A percentile compares a stretch with the other conserved stretches of the same genome.
Evolutionary conservation across 2,113 vertebrate genomes (phyloP).

Genomic region (Elanoides forficatus): DNA sequence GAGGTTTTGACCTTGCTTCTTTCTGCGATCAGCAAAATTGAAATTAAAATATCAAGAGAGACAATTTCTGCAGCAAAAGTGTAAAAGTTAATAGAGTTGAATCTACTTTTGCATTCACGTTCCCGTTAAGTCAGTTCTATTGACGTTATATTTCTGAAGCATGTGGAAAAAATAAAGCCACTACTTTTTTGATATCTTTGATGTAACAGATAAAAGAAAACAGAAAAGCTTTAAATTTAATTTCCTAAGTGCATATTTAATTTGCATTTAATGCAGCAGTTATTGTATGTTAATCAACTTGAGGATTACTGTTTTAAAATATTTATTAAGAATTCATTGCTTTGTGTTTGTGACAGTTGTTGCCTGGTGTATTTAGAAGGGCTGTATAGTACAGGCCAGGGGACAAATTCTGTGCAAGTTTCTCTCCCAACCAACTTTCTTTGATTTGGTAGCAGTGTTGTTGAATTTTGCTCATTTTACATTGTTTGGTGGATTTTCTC

Average conservation of each 20-base stretch:
- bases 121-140: constrained; percentile 11
- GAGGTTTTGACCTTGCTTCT: not conserved
- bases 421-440: not conserved
- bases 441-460: not conserved
- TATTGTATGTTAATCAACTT: constrained; percentile 8
- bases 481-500: not conserved
- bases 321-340: not conserved
- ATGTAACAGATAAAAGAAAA: constrained; percentile 54
- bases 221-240: constrained; percentile 36
- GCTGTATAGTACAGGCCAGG: not conserved
- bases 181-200: constrained; percentile 21
- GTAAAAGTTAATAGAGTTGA: constrained; percentile 50
- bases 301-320: not conserved
- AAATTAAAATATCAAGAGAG: constrained; percentile 59
- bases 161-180: not conserved
- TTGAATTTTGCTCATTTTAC: not conserved
- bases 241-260: constrained; percentile 3
- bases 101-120: constrained; percentile 21
- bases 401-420: not conserved
- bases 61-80: constrained; percentile 27
- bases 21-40: not conserved
- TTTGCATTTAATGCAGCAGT: constrained; percentile 9
- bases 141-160: not conserved
- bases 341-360: not conserved
- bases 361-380: not conserved